These are phyloP conservation scores for Conchocele bisecta DNA, from an alignment of 2,888 invertebrate genomes.

Conservation along the genomic window DNA sequence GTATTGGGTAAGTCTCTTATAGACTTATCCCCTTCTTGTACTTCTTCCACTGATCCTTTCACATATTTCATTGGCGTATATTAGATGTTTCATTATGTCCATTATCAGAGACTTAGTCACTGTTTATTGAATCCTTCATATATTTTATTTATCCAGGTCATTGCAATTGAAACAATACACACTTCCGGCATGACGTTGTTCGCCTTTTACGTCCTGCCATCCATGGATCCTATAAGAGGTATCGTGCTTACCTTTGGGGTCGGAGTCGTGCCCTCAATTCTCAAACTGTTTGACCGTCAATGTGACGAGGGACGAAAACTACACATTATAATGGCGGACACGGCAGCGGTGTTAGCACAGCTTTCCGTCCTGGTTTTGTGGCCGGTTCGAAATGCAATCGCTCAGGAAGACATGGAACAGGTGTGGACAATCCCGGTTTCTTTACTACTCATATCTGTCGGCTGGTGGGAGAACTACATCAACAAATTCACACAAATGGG, in stretches of 20 bases:
- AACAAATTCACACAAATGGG: constrained; percentile 90
- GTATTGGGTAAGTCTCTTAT: too few species aligned
- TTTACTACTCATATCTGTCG: constrained; percentile 92
- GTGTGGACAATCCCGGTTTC: constrained; percentile 91
- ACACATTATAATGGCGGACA: constrained; percentile 58
- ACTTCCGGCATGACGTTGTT: constrained; percentile 93
- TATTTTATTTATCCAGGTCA: constrained; percentile 85
- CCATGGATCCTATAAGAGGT: constrained; percentile 96
- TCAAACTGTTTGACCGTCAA: constrained; percentile 71
- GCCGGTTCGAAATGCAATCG: constrained; percentile 61
- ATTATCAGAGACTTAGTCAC: too few species aligned
- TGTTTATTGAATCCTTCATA: too few species aligned
- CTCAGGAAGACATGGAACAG: constrained; percentile 52
- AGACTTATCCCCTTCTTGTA: too few species aligned
- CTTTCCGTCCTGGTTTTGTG: constrained; percentile 68
- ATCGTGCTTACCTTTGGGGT: constrained; percentile 98
- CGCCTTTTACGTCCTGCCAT: constrained; percentile 94
- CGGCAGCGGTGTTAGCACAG: constrained; percentile 65
- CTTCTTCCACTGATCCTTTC: too few species aligned
- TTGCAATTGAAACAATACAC: constrained; percentile 93
- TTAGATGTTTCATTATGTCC: too few species aligned
- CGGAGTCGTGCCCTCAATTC: constrained; percentile 92
- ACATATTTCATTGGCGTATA: too few species aligned
- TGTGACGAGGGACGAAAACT: constrained; percentile 57
- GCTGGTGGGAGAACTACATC: constrained; percentile 99